Evolutionary conservation across 1,140 invertebrate species (phyloP).

Genomic region (Aphaenogaster ashmeadi): DNA sequence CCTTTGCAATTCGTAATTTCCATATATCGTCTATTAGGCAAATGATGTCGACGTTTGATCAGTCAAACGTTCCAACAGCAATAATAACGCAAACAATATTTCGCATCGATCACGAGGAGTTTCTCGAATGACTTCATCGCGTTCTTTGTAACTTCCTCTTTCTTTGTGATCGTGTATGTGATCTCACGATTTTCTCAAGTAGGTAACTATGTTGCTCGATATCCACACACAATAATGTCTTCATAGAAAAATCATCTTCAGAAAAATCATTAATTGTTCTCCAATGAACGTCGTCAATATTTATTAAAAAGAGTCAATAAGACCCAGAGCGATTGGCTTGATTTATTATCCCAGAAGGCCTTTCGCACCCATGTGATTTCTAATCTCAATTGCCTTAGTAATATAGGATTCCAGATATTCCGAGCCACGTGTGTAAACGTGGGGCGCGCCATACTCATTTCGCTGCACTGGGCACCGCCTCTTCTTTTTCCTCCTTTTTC

Average conservation of each 20-base stretch:
- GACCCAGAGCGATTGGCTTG: neutral
- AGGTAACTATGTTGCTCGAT: neutral
- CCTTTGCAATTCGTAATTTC: conserved; percentile 35
- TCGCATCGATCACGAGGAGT: neutral
- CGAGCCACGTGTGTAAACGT: conserved; percentile 64
- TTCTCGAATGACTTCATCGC: neutral
- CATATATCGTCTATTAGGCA: neutral
- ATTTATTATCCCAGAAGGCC: neutral
- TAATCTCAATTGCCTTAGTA: conserved; percentile 25
- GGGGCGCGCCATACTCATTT: conserved; percentile 29
- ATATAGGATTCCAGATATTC: conserved; percentile 35
- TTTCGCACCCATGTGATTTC: neutral
- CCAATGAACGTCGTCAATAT: neutral
- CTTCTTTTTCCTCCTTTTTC: neutral
- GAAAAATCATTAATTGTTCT: neutral
- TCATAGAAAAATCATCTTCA: neutral
- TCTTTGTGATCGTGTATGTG: neutral
- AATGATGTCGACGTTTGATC: conserved; percentile 6
- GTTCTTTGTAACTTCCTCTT: neutral
- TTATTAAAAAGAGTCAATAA: neutral
- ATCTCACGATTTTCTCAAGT: neutral
- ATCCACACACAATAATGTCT: neutral
- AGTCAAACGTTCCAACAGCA: conserved; percentile 3
- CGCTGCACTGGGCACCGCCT: conserved; percentile 63
- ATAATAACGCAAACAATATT: neutral